phyloP scores from a whole-genome alignment of 2,797 vertebrate genomes.

The Sibirionetta formosa region DNA sequence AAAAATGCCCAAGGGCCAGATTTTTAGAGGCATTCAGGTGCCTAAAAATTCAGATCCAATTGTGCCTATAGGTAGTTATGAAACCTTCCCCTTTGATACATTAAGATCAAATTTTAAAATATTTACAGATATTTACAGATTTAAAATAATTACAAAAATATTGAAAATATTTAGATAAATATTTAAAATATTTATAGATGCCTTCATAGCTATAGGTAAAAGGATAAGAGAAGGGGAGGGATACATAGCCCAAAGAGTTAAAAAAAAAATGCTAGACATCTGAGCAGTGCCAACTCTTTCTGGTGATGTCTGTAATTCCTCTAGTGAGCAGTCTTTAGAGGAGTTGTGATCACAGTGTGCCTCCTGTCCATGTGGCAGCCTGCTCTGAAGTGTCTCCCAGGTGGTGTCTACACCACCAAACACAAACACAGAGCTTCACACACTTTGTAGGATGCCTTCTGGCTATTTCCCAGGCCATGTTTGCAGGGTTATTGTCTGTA shows the following conservation, averaged over 20 bases:
- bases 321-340: background rate
- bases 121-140: background rate
- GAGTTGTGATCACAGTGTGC: background rate
- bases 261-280: background rate
- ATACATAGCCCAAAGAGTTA: background rate
- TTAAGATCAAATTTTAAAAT: background rate
- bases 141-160: too few relatives aligned
- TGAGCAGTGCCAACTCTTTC: background rate
- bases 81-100: background rate
- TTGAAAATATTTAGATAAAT: too few relatives aligned
- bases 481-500: background rate
- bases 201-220: background rate
- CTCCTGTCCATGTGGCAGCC: background rate
- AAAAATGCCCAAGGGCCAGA: background rate
- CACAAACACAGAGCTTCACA: background rate
- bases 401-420: background rate
- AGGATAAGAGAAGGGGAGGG: background rate
- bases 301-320: background rate
- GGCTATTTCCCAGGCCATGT: background rate
- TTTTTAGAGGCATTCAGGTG: background rate
- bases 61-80: background rate
- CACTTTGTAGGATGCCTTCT: background rate
- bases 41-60: background rate
- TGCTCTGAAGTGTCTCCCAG: background rate
- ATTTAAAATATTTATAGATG: too few relatives aligned